Evolutionary conservation across 2,797 vertebrate genomes (phyloP), one percentile per base, ranked within the genome.

Genomic region (Holocentrus rufus): DNA sequence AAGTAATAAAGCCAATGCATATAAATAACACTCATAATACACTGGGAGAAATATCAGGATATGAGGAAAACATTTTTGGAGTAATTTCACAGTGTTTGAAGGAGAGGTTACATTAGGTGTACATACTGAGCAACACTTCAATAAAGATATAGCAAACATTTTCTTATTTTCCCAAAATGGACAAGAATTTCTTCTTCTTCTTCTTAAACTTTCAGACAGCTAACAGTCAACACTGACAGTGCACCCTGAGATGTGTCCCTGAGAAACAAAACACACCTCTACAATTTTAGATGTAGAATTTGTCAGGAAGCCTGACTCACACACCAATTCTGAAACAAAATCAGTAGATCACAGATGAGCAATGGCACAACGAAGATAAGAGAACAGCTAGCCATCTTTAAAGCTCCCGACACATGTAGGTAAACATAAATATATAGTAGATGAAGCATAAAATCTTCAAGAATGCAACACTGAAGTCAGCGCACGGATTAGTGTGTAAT

Each of bases 351-450:
- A 64, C 73, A 75, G 17, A 56, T 27, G 6, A 58, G 17, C 27
- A 22, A 59, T 75, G 63, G 60, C 56, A 75, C 44, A 84, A 25
- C 71, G 62, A 20, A 82, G 17, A 61, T 4, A n/a, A 55, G 39
- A 82, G 52, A 80, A 65, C n/a, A 65, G 10, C 59, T 74, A 84
- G 61, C 55, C 56, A 49, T 68, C 76, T 80, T 82, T 61, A 62
- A 79, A 80, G 50, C 25, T 70, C 7, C 18, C 13, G 65, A 55
- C 42, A 65, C 18, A n/a, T 42, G 2, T 39, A 39, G 22, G 49
- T 39, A 57, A 77, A 77, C 5, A 57, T 57, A 57, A 61, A 52
- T 61, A 42, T 61, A 39, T 30, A 61, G 61, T 23, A 74, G 15
- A 62, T 18, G n/a, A 57, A 17, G 14, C 47, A 46, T 5, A n/a